Base-by-base conservation (phyloP, 1,140 invertebrate genomes). In the Achroia grisella region DNA sequence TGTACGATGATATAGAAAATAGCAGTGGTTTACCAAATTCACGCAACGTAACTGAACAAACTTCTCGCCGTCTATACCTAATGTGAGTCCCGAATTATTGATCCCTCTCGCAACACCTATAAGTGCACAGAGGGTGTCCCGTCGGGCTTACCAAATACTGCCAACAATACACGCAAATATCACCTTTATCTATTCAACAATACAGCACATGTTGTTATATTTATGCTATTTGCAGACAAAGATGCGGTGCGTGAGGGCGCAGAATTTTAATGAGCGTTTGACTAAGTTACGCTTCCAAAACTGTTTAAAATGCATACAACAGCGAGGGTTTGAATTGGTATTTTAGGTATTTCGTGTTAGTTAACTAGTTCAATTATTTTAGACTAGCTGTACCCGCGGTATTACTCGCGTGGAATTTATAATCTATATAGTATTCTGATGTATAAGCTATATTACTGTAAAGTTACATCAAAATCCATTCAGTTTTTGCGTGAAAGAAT, bases 201-300 rank as follows among this genome's bases (percentile, higher is more conserved):
- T 35, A 35, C 17, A 2, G 17, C 2, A 23, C 9, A 12, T 14
- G 3, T 35, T 12, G n/a, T n/a, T n/a, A 2, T 23, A 23, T 23
- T 23, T 23, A 2, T 23, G 17, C 8, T 35, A 11, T 35, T 13
- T 8, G 9, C 8, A 15, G 32, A 44, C 37, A 30, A 28, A 40
- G 29, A 35, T 14, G 13, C 41, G 10, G 32, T 48, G 44, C 41
- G 39, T 45, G 41, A 40, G 27, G 44, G 35, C 46, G 45, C 29
- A 10, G 49, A 52, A 52, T 64, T 56, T 50, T 56, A 61, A 55
- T 48, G 46, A 51, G 52, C 54, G 41, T 54, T 52, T 61, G 57
- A 35, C 41, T 45, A 45, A 64, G 51, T 47, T 50, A 44, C 12
- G 34, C 13, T 12, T 5, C 14, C 33, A 14, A 35, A n/a, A 35